Percentiles rank a stretch among this genome's conserved stretches.
phyloP scores from a whole-genome alignment of 1,140 invertebrate species.

The Gryon sp. region DNA sequence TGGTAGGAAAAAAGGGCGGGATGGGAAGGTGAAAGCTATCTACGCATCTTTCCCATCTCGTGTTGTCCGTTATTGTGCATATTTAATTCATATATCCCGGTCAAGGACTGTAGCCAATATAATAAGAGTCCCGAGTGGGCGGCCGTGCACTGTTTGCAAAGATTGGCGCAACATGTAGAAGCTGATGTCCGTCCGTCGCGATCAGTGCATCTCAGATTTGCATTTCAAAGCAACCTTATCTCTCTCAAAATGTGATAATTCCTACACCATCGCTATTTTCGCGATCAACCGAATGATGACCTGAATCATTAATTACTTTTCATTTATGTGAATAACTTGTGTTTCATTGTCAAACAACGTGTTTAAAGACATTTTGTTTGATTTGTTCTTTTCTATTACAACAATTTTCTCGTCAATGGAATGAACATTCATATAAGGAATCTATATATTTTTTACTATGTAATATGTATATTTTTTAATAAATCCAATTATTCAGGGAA shows the following conservation, averaged over 20 bases:
- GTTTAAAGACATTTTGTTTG: no score
- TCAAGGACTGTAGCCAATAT: slow-evolving; percentile 58
- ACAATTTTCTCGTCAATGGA: no score
- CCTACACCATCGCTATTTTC: slow-evolving; percentile 41
- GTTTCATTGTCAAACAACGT: no score
- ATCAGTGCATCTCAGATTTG: slow-evolving; percentile 56
- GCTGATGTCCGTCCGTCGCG: slow-evolving; percentile 41
- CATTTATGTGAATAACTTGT: no score
- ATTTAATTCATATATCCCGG: slow-evolving; percentile 58
- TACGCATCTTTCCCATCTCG: slow-evolving; percentile 53
- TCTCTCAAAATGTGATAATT: slow-evolving; percentile 46
- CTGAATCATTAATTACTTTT: slow-evolving; percentile 54
- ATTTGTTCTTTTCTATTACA: no score
- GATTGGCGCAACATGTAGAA: slow-evolving; percentile 56
- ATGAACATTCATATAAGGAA: no score
- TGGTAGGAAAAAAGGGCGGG: slow-evolving; percentile 52
- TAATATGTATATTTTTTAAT: no score
- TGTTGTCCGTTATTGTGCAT: slow-evolving; percentile 56
- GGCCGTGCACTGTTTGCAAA: slow-evolving; percentile 54
- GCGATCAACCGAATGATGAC: slow-evolving; percentile 34
- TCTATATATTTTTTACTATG: no score
- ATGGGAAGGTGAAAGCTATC: slow-evolving; percentile 62
- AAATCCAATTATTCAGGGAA: no score
- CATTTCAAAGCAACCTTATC: slow-evolving; percentile 59
- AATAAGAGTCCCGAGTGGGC: slow-evolving; percentile 52